Evolutionary conservation across 1,140 invertebrate genomes (phyloP), one percentile per base, ranked within the genome.

Genomic region (Eulimnadia texana): DNA sequence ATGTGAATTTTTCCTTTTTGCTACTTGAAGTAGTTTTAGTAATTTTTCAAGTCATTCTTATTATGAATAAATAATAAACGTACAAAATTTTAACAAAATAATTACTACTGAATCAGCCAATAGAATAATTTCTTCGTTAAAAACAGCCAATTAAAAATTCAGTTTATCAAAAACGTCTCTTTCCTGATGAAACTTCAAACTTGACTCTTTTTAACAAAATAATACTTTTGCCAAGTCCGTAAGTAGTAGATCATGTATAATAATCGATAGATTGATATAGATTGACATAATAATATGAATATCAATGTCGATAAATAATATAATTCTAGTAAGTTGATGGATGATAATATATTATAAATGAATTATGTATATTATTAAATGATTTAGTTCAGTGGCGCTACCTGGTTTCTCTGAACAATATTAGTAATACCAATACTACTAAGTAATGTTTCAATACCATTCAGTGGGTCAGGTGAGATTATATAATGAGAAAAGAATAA

Each of bases 231-330:
- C 6, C 6, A 42, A 16, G 33, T 16, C 33, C 16, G 16, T 16
- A 16, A 42, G 33, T 6, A 42, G 6, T 42, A 16, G 33, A 49
- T 63, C 59, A 10, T 52, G n/a, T 28, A 25, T 24, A 28, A 80
- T 80, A 67, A 97, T 96, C 71, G 90, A 93, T 55, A 78, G 74
- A 75, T 97, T 98, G 63, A 88, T 86, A 72, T 91, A 90, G 79
- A 97, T 93, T 72, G 93, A 98, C 10, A 89, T 97, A 10, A 90
- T 80, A 53, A 97, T 73, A 63, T 93, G 76, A 2, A 93, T 93
- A 20, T 85, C 79, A 11, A 95, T 70, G 33, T 93, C 94, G 49
- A 84, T 80, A 70, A 90, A 90, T 28, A 90, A 88, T 64, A 90
- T 87, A 66, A 76, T 79, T 64, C 68, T 58, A 20, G 73, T 64